Evolutionary conservation across 2,888 invertebrate species (phyloP).

Genomic region (Chaetogeoica ovagalla): DNA sequence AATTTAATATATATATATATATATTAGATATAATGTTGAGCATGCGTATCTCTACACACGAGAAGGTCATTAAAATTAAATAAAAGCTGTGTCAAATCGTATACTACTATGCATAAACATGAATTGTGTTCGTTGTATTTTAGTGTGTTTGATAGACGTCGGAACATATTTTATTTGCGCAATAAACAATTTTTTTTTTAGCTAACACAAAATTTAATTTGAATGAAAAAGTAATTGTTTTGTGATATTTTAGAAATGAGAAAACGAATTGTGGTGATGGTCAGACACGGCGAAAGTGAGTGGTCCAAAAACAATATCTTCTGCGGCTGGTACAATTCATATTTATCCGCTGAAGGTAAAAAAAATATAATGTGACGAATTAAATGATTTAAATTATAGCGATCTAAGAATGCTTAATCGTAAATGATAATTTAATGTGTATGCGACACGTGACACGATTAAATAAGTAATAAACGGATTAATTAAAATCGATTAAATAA

Average conservation of each 20-base stretch:
- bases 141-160: not conserved
- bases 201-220: not conserved
- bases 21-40: not conserved
- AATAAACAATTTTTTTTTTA: not conserved
- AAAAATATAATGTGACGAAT: not conserved
- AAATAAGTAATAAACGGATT: too few species aligned
- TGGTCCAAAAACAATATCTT: slow-evolving; percentile 69
- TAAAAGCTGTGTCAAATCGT: slow-evolving; percentile 13
- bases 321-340: slow-evolving; percentile 69
- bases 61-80: slow-evolving; percentile 23
- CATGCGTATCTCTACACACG: not conserved
- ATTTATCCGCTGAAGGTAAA: slow-evolving; percentile 61
- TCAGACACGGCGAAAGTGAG: slow-evolving; percentile 69
- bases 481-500: too few species aligned
- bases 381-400: not conserved
- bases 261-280: slow-evolving; percentile 63
- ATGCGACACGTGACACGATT: too few species aligned
- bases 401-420: not conserved
- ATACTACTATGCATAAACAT: not conserved
- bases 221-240: not conserved
- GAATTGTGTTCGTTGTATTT: not conserved
- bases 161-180: not conserved
- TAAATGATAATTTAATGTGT: too few species aligned
- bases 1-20: slow-evolving; percentile 8
- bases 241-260: slow-evolving; percentile 35